These are phyloP conservation scores for Melipona quadrifasciata DNA, from an alignment of 1,140 invertebrate species.

Conservation along the genomic window DNA sequence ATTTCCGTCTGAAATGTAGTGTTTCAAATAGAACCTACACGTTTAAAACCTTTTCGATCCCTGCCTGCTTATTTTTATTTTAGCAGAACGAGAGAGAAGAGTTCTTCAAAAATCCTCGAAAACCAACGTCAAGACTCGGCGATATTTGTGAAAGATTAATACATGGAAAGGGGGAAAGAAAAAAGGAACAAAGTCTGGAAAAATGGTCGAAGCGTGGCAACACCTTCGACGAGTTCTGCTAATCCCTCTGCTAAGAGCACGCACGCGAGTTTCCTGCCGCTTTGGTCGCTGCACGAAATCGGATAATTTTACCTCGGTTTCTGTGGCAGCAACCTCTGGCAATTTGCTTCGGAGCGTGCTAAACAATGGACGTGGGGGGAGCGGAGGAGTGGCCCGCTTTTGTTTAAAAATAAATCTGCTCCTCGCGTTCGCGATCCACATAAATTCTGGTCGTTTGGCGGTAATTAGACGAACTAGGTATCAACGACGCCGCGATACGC, in stretches of 20 bases:
- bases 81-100: too few species aligned
- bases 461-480: too few species aligned
- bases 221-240: slow-evolving; percentile 13
- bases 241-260: neutral
- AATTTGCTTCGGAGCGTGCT: neutral
- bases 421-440: neutral
- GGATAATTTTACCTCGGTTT: slow-evolving; percentile 29
- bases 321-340: neutral
- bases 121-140: neutral
- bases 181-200: neutral
- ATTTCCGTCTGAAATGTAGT: too few species aligned
- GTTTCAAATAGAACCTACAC: too few species aligned
- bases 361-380: neutral
- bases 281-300: slow-evolving; percentile 24
- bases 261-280: neutral
- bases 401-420: slow-evolving; percentile 31
- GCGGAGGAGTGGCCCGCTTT: neutral
- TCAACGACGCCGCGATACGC: too few species aligned
- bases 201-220: slow-evolving; percentile 7
- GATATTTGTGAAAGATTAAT: neutral
- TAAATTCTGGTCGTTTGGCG: neutral
- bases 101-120: too few species aligned
- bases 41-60: too few species aligned
- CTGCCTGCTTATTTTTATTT: too few species aligned
- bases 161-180: neutral